Evolutionary conservation across 1,140 invertebrate genomes (phyloP).

Genomic region (Drosophila subobscura): DNA sequence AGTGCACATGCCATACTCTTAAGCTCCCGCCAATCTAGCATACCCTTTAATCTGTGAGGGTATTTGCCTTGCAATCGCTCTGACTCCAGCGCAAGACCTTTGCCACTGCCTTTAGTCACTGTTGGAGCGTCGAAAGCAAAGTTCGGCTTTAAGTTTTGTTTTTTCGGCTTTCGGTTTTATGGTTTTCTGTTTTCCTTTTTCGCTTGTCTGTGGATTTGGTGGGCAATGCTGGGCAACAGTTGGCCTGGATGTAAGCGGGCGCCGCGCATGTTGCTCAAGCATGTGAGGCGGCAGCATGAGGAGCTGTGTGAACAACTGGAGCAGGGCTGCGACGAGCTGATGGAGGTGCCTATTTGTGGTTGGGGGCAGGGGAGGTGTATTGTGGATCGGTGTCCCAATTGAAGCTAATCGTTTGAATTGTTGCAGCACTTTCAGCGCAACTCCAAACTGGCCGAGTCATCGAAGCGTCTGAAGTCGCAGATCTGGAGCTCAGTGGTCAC

Average conservation of each 20-base stretch:
- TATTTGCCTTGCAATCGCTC: conserved; percentile 20
- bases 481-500: conserved; percentile 98
- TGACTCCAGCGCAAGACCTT: conserved; percentile 12
- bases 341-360: conserved; percentile 46
- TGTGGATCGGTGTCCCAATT: conserved; percentile 16
- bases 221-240: conserved; percentile 50
- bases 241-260: conserved; percentile 46
- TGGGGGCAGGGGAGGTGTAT: too few relatives aligned
- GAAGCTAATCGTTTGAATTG: conserved; percentile 9
- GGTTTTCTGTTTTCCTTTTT: not conserved
- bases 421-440: conserved; percentile 91
- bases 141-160: conserved; percentile 17
- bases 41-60: conserved; percentile 9
- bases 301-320: conserved; percentile 63
- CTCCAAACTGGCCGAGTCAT: conserved; percentile 90
- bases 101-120: conserved; percentile 38
- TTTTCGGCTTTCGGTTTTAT: not conserved
- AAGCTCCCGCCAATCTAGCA: conserved; percentile 12
- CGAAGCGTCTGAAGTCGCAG: conserved; percentile 93
- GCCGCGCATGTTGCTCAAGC: conserved; percentile 70
- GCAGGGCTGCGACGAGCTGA: conserved; percentile 59
- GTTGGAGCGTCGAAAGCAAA: conserved; percentile 23
- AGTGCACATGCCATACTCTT: not conserved
- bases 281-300: conserved; percentile 55
- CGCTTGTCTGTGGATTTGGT: too few relatives aligned